Evolutionary conservation across 2,113 vertebrate species (phyloP).

Genomic region (Chloropsis hardwickii): DNA sequence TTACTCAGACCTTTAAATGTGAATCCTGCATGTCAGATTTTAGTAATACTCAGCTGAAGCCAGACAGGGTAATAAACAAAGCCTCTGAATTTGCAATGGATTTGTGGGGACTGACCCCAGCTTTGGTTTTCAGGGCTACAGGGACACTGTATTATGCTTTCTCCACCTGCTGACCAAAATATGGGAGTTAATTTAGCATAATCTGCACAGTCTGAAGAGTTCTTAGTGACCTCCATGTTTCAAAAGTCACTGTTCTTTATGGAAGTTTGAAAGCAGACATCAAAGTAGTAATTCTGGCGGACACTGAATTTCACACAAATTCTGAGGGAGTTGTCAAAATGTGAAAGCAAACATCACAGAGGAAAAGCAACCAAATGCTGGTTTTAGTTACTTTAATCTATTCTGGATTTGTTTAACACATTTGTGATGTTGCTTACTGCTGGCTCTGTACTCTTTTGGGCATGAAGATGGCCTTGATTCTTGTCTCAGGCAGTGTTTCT

Average conservation of each 20-base stretch:
- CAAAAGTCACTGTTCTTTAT: background rate
- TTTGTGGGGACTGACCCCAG: background rate
- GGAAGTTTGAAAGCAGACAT: conserved; percentile 35
- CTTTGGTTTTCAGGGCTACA: background rate
- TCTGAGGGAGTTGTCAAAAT: conserved; percentile 54
- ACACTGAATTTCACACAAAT: conserved; percentile 38
- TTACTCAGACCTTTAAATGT: background rate
- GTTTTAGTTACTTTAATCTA: conserved; percentile 48
- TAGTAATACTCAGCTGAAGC: background rate
- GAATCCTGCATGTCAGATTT: background rate
- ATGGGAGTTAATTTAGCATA: background rate
- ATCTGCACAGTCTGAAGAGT: background rate
- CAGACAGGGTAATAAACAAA: background rate
- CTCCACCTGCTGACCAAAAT: background rate
- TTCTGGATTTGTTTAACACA: conserved; percentile 53
- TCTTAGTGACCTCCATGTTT: conserved; percentile 8
- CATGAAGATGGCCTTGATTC: conserved; percentile 70
- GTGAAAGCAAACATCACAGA: conserved; percentile 51
- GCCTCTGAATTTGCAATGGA: background rate
- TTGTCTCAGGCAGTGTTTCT: conserved; percentile 69
- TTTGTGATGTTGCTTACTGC: conserved; percentile 42
- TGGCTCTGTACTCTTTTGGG: conserved; percentile 40
- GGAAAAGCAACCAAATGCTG: conserved; percentile 49
- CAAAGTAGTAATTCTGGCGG: conserved; percentile 49
- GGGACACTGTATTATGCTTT: background rate